Evolutionary conservation across 1,140 invertebrate genomes (phyloP), one percentile per base, ranked within the genome.

Genomic region (Dendrolimus punctatus): DNA sequence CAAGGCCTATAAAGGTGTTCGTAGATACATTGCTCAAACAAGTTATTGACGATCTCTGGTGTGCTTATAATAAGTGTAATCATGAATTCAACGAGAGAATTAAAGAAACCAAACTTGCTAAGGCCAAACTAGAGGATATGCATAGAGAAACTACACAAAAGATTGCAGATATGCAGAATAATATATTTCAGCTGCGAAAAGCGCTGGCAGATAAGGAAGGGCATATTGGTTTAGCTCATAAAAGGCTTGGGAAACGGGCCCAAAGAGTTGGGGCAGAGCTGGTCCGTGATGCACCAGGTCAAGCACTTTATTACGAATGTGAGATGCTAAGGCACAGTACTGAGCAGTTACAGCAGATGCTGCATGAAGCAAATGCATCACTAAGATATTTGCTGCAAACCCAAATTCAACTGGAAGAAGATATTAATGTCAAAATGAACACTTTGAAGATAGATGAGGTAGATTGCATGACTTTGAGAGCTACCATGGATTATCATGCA

Each of bases 381-480:
- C 84, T 96, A 51, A 91, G 95, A 40, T 94, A 94, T 76, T 89
- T 98, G 10, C 81, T 95, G 23, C 94, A 95, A 75, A 94, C 93
- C 2, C 94, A 97, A 85, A 91, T 97, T 46, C 93, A 95, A 71
- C 76, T 98, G 51, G 95, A 97, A 80, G 95, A 97, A 74, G 95
- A 98, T 71, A 95, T 98, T 53, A 95, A 96, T 70, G 90, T 97
- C 5, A 98, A 98, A 87, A 92, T 92, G 49, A 96, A 97, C 71
- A 94, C 95, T 5, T 82, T 98, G 57, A 95, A 96, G 85, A 95
- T 98, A 68, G 96, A 98, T 80, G 95, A 97, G 85, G 95, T 96
- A 1, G 91, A 95, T 59, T 94, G 95, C 71, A 93, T 95, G 91
- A 92, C 92, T 8, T 63, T 94, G 39, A 89, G 94, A 44, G 89